Base-by-base conservation (phyloP, 2,797 vertebrate species). In the Ataeniobius toweri region DNA sequence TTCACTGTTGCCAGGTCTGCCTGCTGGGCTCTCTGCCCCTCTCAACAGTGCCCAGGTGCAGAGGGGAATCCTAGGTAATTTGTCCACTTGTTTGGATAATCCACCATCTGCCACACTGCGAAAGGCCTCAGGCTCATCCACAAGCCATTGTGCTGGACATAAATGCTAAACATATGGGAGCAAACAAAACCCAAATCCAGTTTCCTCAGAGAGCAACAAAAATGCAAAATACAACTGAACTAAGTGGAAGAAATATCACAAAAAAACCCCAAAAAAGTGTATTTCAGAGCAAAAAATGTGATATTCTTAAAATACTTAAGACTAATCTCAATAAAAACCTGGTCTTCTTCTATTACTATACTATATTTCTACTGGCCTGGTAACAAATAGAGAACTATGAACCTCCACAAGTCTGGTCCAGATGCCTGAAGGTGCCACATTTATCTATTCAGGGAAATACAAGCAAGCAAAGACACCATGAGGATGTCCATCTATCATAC, bases 61-160 rank as follows among this genome's bases (percentile, higher is more conserved):
- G 91, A 85, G 80, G 91, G 91, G 90, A 85, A 90, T 79, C 88
- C 82, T 80, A 89, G 93, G 92, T 95, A 94, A 95, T 94, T 92
- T 94, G 93, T 92, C 82, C 84, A 80, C 92, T 94, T 95, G 92
- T 94, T 94, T 94, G 93, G 92, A 93, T 93, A 93, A 93, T 94
- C 88, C 90, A 89, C 95, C 95, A 95, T 95, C 95, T 96, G 95
- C 91, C 85, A 77, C 80, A 73, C 67, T 79, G 90, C 16, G 51
- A 82, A 90, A 87, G 78, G 87, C 89, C 84, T 63, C 53, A 24
- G 79, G 89, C 83, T 65, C 59, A 50, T 89, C 82, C 84, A 76
- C 78, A 61, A 89, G 83, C 79, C 63, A 83, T 82, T 85, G 68
- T 68, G 67, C 75, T 89, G 89, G 85, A 90, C 80, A 48, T 71